Base-by-base conservation (phyloP, 1,140 invertebrate species). In the Psix sp. region DNA sequence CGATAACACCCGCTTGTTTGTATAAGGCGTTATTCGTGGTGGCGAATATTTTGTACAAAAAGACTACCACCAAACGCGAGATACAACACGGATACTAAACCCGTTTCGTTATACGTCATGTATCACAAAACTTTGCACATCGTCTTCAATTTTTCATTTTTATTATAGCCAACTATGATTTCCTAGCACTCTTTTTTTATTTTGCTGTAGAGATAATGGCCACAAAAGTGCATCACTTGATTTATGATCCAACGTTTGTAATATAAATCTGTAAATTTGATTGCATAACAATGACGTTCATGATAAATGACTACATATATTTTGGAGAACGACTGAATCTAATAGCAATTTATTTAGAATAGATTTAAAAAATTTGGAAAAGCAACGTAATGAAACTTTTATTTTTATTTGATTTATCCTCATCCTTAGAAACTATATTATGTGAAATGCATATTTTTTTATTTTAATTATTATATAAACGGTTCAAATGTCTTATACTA, bases 1-100 rank as follows among this genome's bases (percentile, higher is more conserved):
- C 76, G 82, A 84, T 82, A 84, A 82, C 63, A 54, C 42, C 39
- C 33, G 65, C 71, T 76, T 80, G 79, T 80, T 82, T 82, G 73
- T 76, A 68, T 59, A 79, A 82, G 67, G 67, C 68, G 78, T 76
- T 80, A 74, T 63, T 51, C 68, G 43, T 36, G 40, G 49, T 13
- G 26, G 39, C 33, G 67, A 76, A 67, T 63, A 67, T 67, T 72
- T 26, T 33, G 38, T 33, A 26, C 43, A 77, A 77, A 77, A 74
- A 74, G 59, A 36, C 57, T 42, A 43, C 21, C 51, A 16, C 35
- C 24, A 54, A 40, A 38, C 14, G 42, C 35, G 18, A 60, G 62
- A 72, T 67, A 67, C 56, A 59, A 42, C 63, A 60, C 56, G 62
- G 57, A 59, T 65, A 54, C 59, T n/a, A n/a, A 20, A 21, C 24